phyloP scores from a whole-genome alignment of 1,140 invertebrate genomes.

The Drosophila asahinai region DNA sequence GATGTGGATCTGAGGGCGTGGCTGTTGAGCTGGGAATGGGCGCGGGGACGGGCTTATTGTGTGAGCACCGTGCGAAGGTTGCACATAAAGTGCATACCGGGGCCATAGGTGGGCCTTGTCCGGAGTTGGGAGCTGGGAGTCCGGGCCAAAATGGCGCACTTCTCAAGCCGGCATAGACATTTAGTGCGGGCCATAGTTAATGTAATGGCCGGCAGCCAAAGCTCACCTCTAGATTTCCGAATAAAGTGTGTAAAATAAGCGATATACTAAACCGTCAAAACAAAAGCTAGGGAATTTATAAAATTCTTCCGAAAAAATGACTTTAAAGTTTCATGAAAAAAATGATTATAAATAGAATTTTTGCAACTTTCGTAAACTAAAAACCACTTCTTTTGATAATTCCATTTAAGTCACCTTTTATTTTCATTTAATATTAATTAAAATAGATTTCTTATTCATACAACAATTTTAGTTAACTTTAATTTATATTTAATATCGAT shows the following conservation, averaged over 20 bases:
- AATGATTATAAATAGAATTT: not conserved
- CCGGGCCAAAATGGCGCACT: conserved; percentile 56
- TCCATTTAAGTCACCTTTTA: not conserved
- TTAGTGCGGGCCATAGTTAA: conserved; percentile 62
- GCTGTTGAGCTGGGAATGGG: conserved; percentile 3
- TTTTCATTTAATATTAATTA: not conserved
- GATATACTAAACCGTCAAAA: conserved; percentile 10
- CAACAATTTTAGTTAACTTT: too few species aligned
- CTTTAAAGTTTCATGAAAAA: not conserved
- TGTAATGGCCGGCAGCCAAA: conserved; percentile 47
- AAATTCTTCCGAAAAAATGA: not conserved
- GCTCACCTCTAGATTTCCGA: conserved; percentile 28
- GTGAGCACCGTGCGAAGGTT: conserved; percentile 59
- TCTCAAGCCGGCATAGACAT: conserved; percentile 62
- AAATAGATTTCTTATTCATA: not conserved
- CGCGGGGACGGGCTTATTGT: conserved; percentile 33
- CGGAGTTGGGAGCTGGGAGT: conserved; percentile 5
- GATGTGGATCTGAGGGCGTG: conserved; percentile 36
- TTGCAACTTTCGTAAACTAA: not conserved
- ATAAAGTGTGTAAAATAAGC: conserved; percentile 55
- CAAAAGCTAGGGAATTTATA: not conserved
- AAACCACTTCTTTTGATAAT: not conserved
- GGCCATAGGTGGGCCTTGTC: conserved; percentile 46
- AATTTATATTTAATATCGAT: too few species aligned
- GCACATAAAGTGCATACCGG: conserved; percentile 66